These are phyloP conservation scores for Orcinus orca DNA, from an alignment of 2,113 vertebrate genomes.

Conservation along the genomic window DNA sequence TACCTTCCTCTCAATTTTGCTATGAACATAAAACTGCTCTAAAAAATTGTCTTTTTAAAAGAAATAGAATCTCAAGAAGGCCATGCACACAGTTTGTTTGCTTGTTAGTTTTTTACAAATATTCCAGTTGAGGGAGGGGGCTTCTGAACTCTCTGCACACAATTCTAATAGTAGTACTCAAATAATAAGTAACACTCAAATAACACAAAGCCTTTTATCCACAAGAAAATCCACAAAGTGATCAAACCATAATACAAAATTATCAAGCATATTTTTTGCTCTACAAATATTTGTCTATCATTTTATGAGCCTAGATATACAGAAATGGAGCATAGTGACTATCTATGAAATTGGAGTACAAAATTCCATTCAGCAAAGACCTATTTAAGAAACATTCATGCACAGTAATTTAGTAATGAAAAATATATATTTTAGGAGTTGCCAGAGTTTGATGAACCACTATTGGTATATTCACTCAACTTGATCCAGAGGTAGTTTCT, in stretches of 20 bases:
- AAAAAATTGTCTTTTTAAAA: neutral
- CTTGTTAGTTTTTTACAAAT: neutral
- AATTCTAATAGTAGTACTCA: neutral
- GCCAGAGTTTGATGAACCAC: neutral
- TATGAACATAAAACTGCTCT: neutral
- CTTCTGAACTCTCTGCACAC: neutral
- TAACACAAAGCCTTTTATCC: neutral
- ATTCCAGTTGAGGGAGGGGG: neutral
- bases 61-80: neutral
- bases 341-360: neutral
- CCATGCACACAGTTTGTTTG: neutral
- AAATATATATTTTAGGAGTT: conserved; percentile 31
- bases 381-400: conserved; percentile 17
- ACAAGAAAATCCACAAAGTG: neutral
- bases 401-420: conserved; percentile 1
- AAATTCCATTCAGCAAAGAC: neutral
- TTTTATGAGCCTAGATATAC: neutral
- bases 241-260: conserved; percentile 8
- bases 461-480: neutral
- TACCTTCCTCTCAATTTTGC: neutral
- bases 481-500: neutral
- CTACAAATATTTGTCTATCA: neutral
- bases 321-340: neutral
- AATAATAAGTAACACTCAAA: neutral
- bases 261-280: neutral